Percentiles rank a stretch among this genome's conserved stretches.
Conservation (phyloP, 2,888 invertebrate genomes). For the Zeuzera pyrina region DNA sequence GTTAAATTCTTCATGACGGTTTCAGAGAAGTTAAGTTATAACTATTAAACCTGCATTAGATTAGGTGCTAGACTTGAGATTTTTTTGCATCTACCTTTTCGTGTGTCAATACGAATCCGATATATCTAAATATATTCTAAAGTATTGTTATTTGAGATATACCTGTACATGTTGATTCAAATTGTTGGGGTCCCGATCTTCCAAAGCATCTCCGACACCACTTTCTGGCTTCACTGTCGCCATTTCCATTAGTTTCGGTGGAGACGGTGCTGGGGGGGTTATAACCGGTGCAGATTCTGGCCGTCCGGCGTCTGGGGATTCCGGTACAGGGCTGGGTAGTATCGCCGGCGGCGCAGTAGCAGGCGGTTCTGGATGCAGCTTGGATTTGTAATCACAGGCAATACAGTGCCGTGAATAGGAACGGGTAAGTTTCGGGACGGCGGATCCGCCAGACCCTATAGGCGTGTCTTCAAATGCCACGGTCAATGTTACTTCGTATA, state of each 20-base stretch:
- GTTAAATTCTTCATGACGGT: too few relatives aligned
- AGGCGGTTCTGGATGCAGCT: conserved; percentile 35
- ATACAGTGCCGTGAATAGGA: conserved; percentile 39
- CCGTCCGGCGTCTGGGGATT: conserved; percentile 9
- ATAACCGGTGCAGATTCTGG: conserved; percentile 12
- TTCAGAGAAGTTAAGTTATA: too few relatives aligned
- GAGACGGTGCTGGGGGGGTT: conserved; percentile 12
- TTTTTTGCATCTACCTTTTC: too few relatives aligned
- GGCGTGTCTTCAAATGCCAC: conserved; percentile 52
- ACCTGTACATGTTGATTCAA: conserved; percentile 82
- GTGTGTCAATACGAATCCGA: too few relatives aligned
- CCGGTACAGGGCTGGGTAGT: conserved; percentile 14
- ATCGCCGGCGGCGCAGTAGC: conserved; percentile 27
- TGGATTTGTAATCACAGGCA: conserved; percentile 38
- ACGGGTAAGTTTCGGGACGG: conserved; percentile 28
- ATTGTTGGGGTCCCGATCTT: conserved; percentile 80
- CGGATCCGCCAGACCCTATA: conserved; percentile 39
- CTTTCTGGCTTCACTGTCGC: conserved; percentile 43
- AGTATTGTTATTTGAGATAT: too few relatives aligned
- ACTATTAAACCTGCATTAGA: too few relatives aligned
- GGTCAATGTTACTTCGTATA: conserved; percentile 15
- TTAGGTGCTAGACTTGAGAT: too few relatives aligned
- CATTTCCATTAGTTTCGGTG: conserved; percentile 21
- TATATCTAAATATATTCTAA: too few relatives aligned
- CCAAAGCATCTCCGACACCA: conserved; percentile 63